Base-by-base conservation (phyloP, 2,113 vertebrate species). In the Lepisosteus oculatus region DNA sequence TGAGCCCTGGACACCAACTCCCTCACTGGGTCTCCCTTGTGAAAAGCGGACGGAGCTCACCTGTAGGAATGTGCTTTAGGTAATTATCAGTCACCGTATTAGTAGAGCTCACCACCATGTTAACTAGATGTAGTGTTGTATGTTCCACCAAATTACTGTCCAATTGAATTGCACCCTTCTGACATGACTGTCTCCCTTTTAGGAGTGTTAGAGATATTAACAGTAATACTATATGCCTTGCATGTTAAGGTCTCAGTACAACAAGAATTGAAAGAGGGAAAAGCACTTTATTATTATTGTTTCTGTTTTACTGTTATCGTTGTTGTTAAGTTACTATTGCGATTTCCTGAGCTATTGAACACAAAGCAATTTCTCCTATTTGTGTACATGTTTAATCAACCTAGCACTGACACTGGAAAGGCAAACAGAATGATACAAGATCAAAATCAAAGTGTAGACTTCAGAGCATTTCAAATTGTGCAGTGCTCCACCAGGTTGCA, bases 31-130 rank as follows among this genome's bases (percentile, higher is more conserved):
- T 29, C 29, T 29, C 29, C 29, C 29, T 29, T 29, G 29, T 29
- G 29, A 29, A 29, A 29, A 29, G 29, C 29, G 29, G 47, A 51
- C 3, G 5, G 47, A 9, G 5, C 12, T 55, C 45, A 54, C 4
- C 54, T 45, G 51, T 55, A 54, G 12, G 12, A 43, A 17, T 69
- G 55, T 13, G 4, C 61, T 41, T 17, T 51, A 7, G 61, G 47
- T 41, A 71, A 29, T 71, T 44, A 72, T 11, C 6, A 15, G 11
- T 72, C 55, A 65, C 9, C 29, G n/a, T 47, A 55, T 62, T 72
- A 56, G 42, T 64, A 61, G 54, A 29, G 8, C 8, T 45, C 14
- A n/a, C 41, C 44, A 42, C 17, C 54, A 51, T 51, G 47, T 51
- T 6, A 5, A 51, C 9, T 51, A 51, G 47, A 51, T 51, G 5